These are phyloP conservation scores for Hipposideros larvatus DNA, from an alignment of 2,797 vertebrate species.

Conservation along the genomic window DNA sequence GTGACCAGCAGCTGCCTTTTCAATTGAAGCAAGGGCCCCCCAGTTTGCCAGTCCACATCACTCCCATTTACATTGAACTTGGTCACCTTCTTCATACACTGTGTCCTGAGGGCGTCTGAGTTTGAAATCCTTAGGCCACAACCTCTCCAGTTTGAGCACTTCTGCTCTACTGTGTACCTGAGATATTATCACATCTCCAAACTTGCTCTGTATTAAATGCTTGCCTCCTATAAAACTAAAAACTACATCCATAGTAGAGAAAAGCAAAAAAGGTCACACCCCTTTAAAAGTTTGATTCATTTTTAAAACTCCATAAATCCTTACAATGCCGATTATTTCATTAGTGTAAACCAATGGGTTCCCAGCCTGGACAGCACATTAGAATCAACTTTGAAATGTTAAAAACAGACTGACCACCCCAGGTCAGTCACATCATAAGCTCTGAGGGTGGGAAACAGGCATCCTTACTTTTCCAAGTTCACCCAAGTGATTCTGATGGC, in stretches of 20 bases:
- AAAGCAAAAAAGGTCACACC: background rate
- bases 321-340: background rate
- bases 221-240: slow-evolving; percentile 3
- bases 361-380: background rate
- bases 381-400: background rate
- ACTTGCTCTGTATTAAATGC: background rate
- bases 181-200: background rate
- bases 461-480: background rate
- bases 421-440: background rate
- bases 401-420: background rate
- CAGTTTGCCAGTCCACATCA: background rate
- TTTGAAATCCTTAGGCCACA: background rate
- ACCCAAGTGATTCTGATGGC: background rate
- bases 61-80: background rate
- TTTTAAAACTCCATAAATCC: background rate
- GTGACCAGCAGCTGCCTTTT: background rate
- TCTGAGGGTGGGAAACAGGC: background rate
- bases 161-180: background rate
- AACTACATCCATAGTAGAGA: background rate
- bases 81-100: background rate
- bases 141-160: background rate
- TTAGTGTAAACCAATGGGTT: background rate
- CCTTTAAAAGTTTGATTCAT: slow-evolving; percentile 2
- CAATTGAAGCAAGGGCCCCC: background rate
- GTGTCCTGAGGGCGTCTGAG: background rate